Evolutionary conservation across 92 coral and sea anemone species (phyloP).

Genomic region (Heteractis magnifica): DNA sequence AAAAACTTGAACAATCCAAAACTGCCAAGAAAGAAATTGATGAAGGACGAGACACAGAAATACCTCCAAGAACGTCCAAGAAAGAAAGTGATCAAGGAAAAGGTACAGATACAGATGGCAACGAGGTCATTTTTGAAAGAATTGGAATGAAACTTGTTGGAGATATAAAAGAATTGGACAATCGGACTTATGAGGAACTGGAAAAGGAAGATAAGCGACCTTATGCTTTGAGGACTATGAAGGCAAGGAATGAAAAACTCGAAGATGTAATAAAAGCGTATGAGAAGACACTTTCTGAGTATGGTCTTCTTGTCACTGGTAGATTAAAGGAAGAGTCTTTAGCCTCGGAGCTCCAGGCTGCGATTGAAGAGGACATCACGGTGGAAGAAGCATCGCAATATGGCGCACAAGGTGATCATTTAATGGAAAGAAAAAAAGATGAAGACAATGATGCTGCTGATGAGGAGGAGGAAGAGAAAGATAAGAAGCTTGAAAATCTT

Average conservation of each 20-base stretch:
- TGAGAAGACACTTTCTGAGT: slow-evolving; percentile 35
- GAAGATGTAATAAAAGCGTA: slow-evolving; percentile 52
- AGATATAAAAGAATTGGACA: slow-evolving; percentile 31
- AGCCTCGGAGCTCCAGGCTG: slow-evolving; percentile 26
- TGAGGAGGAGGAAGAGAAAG: slow-evolving; percentile 7
- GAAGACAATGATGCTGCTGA: not conserved
- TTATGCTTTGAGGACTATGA: slow-evolving; percentile 48
- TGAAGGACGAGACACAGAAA: not conserved
- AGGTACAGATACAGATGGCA: not conserved
- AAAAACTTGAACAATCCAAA: slow-evolving; percentile 14
- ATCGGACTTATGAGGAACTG: slow-evolving; percentile 19
- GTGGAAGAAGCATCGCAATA: slow-evolving; percentile 5
- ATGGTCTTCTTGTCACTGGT: slow-evolving; percentile 31
- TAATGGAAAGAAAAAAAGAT: not conserved
- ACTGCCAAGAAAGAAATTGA: not conserved
- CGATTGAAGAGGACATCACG: slow-evolving; percentile 26
- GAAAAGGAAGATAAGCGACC: slow-evolving; percentile 17
- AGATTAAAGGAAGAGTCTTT: slow-evolving; percentile 33
- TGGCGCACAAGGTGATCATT: slow-evolving; percentile 11
- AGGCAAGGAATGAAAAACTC: slow-evolving; percentile 35
- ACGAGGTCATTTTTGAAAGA: slow-evolving; percentile 29
- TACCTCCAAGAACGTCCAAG: not conserved
- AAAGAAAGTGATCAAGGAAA: slow-evolving; percentile 4
- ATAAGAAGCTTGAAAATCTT: slow-evolving; percentile 30
- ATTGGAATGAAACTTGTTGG: slow-evolving; percentile 38